Base-by-base conservation (phyloP, 2,888 invertebrate species). In the Endotricha flammealis region DNA sequence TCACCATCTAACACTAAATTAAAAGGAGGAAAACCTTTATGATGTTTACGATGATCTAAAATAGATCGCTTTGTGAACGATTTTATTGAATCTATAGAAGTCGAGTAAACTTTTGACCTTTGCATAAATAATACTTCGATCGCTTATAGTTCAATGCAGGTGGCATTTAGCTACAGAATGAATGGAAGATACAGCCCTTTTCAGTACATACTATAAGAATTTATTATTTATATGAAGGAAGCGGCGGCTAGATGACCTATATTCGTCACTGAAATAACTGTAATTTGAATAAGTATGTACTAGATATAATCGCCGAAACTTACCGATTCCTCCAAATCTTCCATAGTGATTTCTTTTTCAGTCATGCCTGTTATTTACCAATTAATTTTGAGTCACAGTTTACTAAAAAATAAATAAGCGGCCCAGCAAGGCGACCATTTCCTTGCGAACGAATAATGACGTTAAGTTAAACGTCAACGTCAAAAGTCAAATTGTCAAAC, bases 271-370 rank as follows among this genome's bases (percentile, higher is more conserved):
- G 42, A 1, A 32, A 29, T 13, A 20, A 12, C 34, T 25, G 29
- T 35, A 32, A 3, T 10, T 8, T 16, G 16, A 14, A 10, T 25
- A 25, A 10, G n/a, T 23, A 9, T n/a, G 28, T 14, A 14, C 1
- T 12, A 4, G 4, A 34, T 9, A 7, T 5, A 22, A 2, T 12
- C 12, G n/a, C 11, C 6, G 9, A 14, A 39, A 66, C 79, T 72
- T 51, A 85, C 85, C 47, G 81, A 72, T 55, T 82, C 83, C 40
- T 83, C 83, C 11, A 85, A 56, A 32, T 85, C 81, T 44, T 83
- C 82, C 54, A 82, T 69, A 4, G 81, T 74, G 3, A 81, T 64
- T 29, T 82, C 72, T 55, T 81, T 72, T 35, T 81, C 79, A 59
- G 73, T 75, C 83, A 83, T 85, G 13, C 56, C 71, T 42, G 43